Base-by-base conservation (phyloP, 2,888 invertebrate species). In the Polietes domitor region DNA sequence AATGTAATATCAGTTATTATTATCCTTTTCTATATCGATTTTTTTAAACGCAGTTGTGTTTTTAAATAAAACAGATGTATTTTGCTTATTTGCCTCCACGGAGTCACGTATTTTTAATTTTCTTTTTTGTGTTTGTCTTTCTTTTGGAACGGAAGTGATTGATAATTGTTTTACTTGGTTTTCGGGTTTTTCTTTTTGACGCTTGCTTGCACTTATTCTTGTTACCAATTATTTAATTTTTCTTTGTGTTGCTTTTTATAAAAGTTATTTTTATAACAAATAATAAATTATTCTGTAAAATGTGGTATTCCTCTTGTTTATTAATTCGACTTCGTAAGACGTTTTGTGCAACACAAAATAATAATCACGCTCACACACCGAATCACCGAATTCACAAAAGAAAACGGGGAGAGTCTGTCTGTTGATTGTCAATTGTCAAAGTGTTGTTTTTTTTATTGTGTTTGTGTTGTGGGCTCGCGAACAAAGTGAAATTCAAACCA, bases 401-500 rank as follows among this genome's bases (percentile, higher is more conserved):
- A 83, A 78, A 76, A 43, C 72, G 68, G 72, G 79, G 76, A 73
- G 75, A 79, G 76, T 79, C 37, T 77, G 61, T 61, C 75, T 77
- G 55, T 73, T 79, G 76, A 83, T 77, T 80, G 83, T 83, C 83
- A 83, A 83, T 77, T 80, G 83, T 83, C 83, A 83, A 83, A 79
- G 68, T 15, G 41, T 76, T 68, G 41, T 19, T 78, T 15, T 17
- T n/a, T 26, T 28, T 63, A 17, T 63, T 68, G 37, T 41, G 65
- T 19, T 37, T 65, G 43, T 43, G 43, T 65, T 32, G 17, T 63
- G 10, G n/a, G 55, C 7, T n/a, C n/a, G n/a, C n/a, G n/a, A n/a
- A n/a, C n/a, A n/a, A n/a, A n/a, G 37, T 37, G 68, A 43, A 68
- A 2, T 43, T 43, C 61, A 17, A 5, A 47, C 50, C 17, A 79